phyloP scores from a whole-genome alignment of 2,888 invertebrate species.

The Apotomis turbidana region DNA sequence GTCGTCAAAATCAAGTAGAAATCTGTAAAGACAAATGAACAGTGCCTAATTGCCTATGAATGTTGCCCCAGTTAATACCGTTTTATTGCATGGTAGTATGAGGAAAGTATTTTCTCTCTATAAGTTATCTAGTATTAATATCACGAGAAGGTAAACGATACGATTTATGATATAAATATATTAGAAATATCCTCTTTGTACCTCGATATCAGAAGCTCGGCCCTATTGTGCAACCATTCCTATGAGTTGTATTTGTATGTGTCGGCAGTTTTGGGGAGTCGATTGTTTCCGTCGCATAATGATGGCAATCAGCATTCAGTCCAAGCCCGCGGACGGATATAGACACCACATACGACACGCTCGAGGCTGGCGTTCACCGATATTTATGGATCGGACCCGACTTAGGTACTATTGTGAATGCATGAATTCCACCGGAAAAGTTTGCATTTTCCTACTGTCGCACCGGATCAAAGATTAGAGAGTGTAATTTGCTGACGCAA shows the following conservation, averaged over 20 bases:
- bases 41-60: too few relatives aligned
- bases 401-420: constrained; percentile 36
- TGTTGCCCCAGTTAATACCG: too few relatives aligned
- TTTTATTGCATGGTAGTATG: too few relatives aligned
- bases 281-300: constrained; percentile 40
- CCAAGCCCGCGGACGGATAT: constrained; percentile 40
- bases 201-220: neutral
- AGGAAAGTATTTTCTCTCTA: too few relatives aligned
- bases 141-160: too few relatives aligned
- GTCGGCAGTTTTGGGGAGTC: constrained; percentile 37
- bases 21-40: too few relatives aligned
- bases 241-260: constrained; percentile 20
- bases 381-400: constrained; percentile 41
- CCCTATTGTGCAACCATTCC: constrained; percentile 5
- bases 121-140: too few relatives aligned
- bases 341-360: constrained; percentile 35
- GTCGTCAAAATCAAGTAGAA: too few relatives aligned
- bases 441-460: constrained; percentile 24
- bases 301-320: constrained; percentile 39
- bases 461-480: neutral
- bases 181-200: neutral
- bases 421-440: constrained; percentile 37
- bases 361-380: constrained; percentile 40
- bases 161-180: too few relatives aligned
- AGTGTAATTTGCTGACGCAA: too few relatives aligned